Evolutionary conservation across 2,888 invertebrate genomes (phyloP), one percentile per base, ranked within the genome.

Genomic region (Phalera bucephala): DNA sequence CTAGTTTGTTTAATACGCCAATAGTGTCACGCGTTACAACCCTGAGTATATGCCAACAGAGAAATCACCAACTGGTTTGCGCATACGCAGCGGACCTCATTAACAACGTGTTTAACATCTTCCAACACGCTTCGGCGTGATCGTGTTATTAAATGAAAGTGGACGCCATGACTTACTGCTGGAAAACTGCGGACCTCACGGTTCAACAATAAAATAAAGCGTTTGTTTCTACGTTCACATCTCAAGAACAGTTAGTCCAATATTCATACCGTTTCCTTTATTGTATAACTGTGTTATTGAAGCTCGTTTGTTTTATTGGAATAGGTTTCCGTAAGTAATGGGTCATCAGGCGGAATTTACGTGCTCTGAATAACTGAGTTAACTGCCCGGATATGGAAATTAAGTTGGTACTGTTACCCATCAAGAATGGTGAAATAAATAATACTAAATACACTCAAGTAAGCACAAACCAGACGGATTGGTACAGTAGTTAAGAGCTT

Each of bases 131-230:
- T 52, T 1, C n/a, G 8, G 9, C 27, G 41, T 40, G 34, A 45
- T 42, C 52, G 44, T 41, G 42, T 61, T 64, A 64, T 67, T 67
- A 72, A 74, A 73, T 52, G 76, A 79, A 79, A 79, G 77, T 75
- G 56, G 52, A 54, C 34, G 42, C 45, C 49, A 45, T 51, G 48
- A 45, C 47, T 52, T 39, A 52, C 38, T 46, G 43, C 53, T 46
- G 22, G 36, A 36, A 40, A 47, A 45, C 36, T 19, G 27, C 30
- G 30, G 28, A 30, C 10, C 23, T 11, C 23, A 28, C 21, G 27
- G 9, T 8, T 12, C 11, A 3, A 5, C n/a, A 21, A 2, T 19
- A 20, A 21, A 31, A 12, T 13, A 20, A 15, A n/a, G 10, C 1
- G 10, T 20, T 30, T 11, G 11, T 20, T 21, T 30, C 19, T 20